These are phyloP conservation scores for Cataglyphis altisquamis DNA, from an alignment of 2,888 invertebrate genomes.

Conservation along the genomic window DNA sequence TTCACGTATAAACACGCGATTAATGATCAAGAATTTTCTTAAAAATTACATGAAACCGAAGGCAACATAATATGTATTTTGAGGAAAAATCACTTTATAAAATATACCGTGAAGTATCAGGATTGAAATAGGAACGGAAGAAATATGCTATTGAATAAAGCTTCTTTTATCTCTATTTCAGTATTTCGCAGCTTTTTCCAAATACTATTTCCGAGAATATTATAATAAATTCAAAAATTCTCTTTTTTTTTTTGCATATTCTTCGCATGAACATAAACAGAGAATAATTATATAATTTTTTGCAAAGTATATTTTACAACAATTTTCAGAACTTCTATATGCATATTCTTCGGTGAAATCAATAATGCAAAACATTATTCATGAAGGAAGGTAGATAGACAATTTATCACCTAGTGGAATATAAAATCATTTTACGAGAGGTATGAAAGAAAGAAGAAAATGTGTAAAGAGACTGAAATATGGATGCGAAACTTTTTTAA, in stretches of 20 bases:
- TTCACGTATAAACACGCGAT: background rate
- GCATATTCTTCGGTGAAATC: background rate
- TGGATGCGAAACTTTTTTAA: conserved; percentile 6
- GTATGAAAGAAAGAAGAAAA: background rate
- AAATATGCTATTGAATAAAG: background rate
- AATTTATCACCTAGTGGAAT: background rate
- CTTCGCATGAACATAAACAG: background rate
- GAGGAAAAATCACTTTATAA: background rate
- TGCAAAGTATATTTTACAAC: background rate
- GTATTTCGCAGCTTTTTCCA: background rate
- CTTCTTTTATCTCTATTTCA: background rate
- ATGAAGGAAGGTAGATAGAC: background rate
- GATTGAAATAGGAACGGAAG: background rate
- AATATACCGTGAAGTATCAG: background rate
- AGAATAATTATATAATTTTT: background rate
- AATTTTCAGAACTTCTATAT: background rate
- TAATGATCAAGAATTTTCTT: background rate
- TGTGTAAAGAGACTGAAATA: background rate
- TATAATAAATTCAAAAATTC: background rate
- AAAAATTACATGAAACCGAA: background rate
- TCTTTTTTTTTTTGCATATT: background rate
- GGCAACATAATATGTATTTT: background rate
- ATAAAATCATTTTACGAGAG: background rate
- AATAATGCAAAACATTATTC: background rate
- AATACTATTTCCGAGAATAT: background rate